These are phyloP conservation scores for Corbicula japonica DNA, from an alignment of 2,888 invertebrate genomes.

Conservation along the genomic window DNA sequence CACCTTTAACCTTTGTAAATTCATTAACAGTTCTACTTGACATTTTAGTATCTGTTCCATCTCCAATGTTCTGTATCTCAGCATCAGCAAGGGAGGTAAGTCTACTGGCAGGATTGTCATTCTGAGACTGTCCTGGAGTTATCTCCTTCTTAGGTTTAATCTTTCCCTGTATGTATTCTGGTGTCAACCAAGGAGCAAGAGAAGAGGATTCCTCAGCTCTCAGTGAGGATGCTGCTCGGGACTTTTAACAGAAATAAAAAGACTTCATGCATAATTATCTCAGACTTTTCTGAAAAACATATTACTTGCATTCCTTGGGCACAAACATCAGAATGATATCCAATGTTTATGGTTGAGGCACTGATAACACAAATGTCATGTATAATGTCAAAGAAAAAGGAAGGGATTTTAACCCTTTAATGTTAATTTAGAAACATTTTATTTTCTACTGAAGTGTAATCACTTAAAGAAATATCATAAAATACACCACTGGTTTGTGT, in stretches of 20 bases:
- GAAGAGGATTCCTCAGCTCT: conserved; percentile 13
- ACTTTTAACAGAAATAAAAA: conserved; percentile 1
- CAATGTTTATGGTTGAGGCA: too few species aligned
- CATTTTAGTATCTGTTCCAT: neutral
- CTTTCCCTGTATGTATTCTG: conserved; percentile 22
- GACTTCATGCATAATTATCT: neutral
- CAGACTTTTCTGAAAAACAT: too few species aligned
- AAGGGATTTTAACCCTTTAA: too few species aligned
- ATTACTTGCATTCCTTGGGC: too few species aligned
- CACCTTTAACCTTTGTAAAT: conserved; percentile 11
- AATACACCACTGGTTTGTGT: too few species aligned
- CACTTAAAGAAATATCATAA: too few species aligned
- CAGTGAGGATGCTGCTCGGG: conserved; percentile 17
- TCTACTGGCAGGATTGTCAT: conserved; percentile 24
- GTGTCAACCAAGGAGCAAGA: conserved; percentile 52
- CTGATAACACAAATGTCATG: too few species aligned
- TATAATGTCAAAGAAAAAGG: too few species aligned
- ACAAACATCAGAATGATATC: too few species aligned
- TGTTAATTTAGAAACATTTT: too few species aligned
- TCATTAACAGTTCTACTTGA: neutral
- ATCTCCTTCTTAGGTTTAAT: conserved; percentile 5
- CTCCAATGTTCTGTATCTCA: conserved; percentile 36
- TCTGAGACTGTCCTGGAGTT: neutral
- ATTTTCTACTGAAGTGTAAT: too few species aligned
- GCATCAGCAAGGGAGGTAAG: conserved; percentile 49